Percentiles rank a stretch among this genome's conserved stretches.
These are phyloP conservation scores for Buceros bicornis DNA, from an alignment of 2,797 vertebrate species.

Conservation along the genomic window DNA sequence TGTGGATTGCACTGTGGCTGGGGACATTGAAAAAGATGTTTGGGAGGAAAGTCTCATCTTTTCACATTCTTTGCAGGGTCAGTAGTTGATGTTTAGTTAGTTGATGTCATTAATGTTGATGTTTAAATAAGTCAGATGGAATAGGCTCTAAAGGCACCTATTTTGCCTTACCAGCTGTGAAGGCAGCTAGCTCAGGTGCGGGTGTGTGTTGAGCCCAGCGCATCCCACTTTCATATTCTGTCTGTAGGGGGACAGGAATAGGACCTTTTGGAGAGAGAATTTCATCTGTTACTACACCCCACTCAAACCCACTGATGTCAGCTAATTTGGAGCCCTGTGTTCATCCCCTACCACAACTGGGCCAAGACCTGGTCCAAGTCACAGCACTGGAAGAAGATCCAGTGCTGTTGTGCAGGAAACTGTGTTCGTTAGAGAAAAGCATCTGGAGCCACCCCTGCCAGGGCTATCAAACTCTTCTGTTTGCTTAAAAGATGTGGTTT, in stretches of 20 bases:
- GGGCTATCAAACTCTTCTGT: neutral
- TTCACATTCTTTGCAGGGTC: neutral
- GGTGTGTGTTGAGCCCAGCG: neutral
- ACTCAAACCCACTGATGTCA: neutral
- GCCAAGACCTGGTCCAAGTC: neutral
- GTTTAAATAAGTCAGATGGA: constrained; percentile 13
- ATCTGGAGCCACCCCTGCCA: neutral
- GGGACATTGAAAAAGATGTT: neutral
- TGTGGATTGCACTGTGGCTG: neutral
- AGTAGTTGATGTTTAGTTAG: constrained; percentile 33
- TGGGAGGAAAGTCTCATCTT: constrained; percentile 21
- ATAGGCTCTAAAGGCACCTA: neutral
- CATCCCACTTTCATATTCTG: neutral
- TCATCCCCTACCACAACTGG: neutral
- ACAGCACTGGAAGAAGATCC: neutral
- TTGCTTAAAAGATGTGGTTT: neutral
- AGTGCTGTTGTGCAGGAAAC: fast-evolving
- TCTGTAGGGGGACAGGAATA: neutral
- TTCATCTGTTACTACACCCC: neutral
- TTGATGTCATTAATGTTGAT: constrained; percentile 6
- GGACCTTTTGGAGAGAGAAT: neutral
- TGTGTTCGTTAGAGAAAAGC: neutral
- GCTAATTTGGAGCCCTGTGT: neutral
- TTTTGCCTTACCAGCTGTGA: neutral
- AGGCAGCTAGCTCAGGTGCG: neutral